Conservation (phyloP, 2,113 vertebrate genomes). For the Chloropsis cyanopogon region DNA sequence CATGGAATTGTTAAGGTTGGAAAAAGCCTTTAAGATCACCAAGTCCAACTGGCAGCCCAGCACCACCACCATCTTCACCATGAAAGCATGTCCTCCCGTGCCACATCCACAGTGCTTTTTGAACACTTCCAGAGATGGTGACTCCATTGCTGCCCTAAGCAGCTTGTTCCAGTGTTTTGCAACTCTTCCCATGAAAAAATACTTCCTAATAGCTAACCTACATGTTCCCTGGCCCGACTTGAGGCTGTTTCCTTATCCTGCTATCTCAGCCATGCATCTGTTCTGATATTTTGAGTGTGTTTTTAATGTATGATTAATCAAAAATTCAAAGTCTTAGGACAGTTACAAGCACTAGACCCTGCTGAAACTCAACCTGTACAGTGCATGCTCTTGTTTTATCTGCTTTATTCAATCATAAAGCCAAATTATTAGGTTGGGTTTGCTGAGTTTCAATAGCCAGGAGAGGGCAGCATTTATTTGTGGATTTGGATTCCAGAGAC, state of each 20-base stretch:
- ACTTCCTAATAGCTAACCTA: neutral
- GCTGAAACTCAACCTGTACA: neutral
- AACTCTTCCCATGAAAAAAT: neutral
- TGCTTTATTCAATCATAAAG: neutral
- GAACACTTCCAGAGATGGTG: neutral
- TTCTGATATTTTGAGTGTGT: neutral
- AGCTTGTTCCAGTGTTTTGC: neutral
- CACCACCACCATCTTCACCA: neutral
- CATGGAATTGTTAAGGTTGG: too few species aligned
- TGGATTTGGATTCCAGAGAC: neutral
- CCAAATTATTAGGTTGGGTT: neutral
- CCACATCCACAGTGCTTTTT: neutral
- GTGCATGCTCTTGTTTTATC: fast-evolving
- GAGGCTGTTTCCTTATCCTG: neutral
- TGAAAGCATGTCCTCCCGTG: neutral
- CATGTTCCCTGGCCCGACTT: neutral
- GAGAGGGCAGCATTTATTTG: conserved; percentile 69
- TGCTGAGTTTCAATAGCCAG: conserved; percentile 11
- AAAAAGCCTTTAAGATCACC: neutral
- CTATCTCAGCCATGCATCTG: neutral
- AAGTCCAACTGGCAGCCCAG: neutral
- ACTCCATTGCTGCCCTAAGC: neutral
- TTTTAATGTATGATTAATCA: neutral
- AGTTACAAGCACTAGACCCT: neutral
- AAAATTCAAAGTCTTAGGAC: neutral